Evolutionary conservation across 2,888 invertebrate genomes (phyloP).

Genomic region (Tribolium freemani): DNA sequence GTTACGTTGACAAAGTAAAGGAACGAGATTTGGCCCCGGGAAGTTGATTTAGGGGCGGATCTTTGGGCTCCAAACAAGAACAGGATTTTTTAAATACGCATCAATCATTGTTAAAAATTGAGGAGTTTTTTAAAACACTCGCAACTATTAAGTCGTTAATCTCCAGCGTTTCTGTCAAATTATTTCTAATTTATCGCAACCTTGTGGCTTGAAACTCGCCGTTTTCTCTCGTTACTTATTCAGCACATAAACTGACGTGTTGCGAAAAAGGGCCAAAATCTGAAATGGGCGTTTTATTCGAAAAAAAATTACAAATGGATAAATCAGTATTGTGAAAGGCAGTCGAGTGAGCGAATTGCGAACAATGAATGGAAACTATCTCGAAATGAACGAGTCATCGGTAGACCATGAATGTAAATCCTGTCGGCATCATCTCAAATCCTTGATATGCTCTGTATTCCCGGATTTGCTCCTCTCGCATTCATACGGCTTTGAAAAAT

Average conservation of each 20-base stretch:
- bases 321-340: neutral
- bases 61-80: neutral
- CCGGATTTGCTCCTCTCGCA: conserved; percentile 2
- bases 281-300: no score
- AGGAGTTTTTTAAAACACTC: no score
- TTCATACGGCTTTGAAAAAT: conserved; percentile 1
- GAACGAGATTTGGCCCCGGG: neutral
- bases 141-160: no score
- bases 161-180: no score
- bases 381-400: conserved; percentile 10
- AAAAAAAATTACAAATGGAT: no score
- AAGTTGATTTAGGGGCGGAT: neutral
- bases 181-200: no score
- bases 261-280: no score
- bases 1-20: neutral
- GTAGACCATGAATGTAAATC: conserved; percentile 14
- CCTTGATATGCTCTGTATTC: conserved; percentile 14
- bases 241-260: neutral
- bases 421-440: conserved; percentile 9
- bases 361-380: conserved; percentile 10
- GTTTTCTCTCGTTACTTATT: neutral
- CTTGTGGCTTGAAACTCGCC: no score
- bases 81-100: no score
- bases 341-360: conserved; percentile 3
- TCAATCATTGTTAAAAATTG: no score